Evolutionary conservation across 2,797 vertebrate species (phyloP).

Genomic region (Mormyrus proboscirostris): DNA sequence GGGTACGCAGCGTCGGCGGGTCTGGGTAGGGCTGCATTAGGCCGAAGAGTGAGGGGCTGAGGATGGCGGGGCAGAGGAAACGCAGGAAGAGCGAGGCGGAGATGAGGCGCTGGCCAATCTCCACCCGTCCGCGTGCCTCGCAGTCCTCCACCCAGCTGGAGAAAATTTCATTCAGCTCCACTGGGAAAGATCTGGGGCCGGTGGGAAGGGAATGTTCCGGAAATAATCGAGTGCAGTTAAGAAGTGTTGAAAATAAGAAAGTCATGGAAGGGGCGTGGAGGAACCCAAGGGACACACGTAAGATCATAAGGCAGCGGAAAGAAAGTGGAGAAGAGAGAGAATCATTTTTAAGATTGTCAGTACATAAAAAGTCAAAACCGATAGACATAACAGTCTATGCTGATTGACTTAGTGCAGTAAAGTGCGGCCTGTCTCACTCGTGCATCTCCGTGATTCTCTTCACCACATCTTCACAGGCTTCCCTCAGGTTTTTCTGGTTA

Average conservation of each 20-base stretch:
- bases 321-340: background rate
- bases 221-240: background rate
- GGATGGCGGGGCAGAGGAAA: conserved; percentile 86
- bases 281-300: background rate
- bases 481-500: conserved; percentile 70
- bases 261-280: background rate
- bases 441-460: conserved; percentile 65
- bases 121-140: conserved; percentile 54
- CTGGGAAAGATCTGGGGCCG: conserved; percentile 72
- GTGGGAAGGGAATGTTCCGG: background rate
- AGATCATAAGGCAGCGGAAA: background rate
- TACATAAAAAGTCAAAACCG: background rate
- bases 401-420: background rate
- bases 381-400: background rate
- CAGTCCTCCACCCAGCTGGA: conserved; percentile 78
- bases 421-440: conserved; percentile 58
- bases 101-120: conserved; percentile 80
- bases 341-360: background rate
- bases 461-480: conserved; percentile 75
- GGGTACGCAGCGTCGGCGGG: conserved; percentile 70
- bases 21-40: conserved; percentile 79
- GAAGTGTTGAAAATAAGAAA: background rate
- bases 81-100: conserved; percentile 90
- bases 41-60: conserved; percentile 89
- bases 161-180: conserved; percentile 79